Conservation (phyloP, 1,140 invertebrate genomes). For the Procambarus virginalis region DNA sequence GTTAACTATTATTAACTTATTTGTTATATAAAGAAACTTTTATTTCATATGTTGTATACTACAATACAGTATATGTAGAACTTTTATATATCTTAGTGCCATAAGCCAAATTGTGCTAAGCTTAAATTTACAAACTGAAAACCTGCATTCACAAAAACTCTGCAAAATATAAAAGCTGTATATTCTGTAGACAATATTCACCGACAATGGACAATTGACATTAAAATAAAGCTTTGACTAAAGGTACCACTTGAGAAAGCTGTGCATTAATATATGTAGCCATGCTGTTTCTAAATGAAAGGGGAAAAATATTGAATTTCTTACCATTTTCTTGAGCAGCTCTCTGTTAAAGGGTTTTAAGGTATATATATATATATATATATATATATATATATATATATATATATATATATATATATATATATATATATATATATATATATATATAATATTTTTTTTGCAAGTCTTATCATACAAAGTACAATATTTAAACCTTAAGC, state of each 20-base stretch:
- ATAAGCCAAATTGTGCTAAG: constrained; percentile 35
- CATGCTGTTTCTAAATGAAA: neutral
- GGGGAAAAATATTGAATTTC: neutral
- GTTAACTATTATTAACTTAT: no score
- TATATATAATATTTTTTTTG: no score
- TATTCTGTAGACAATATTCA: constrained; percentile 11
- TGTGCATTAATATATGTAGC: neutral
- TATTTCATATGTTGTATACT: no score
- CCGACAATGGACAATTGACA: constrained; percentile 59
- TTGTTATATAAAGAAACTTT: no score
- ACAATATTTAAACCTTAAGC: neutral
- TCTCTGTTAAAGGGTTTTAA: neutral
- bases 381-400: no score
- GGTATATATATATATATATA: no score
- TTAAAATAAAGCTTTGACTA: constrained; percentile 20
- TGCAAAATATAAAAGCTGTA: constrained; percentile 29
- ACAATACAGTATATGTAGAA: neutral
- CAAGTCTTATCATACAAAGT: neutral
- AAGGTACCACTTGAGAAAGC: constrained; percentile 2
- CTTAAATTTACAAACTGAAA: constrained; percentile 38
- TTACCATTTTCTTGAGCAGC: neutral
- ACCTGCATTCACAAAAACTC: constrained; percentile 44
- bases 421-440: no score
- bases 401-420: no score
- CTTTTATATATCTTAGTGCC: constrained; percentile 35